Percentiles rank a stretch among this genome's conserved stretches.
Evolutionary conservation across 1,140 invertebrate genomes (phyloP).

Genomic region (Octopus sinensis): DNA sequence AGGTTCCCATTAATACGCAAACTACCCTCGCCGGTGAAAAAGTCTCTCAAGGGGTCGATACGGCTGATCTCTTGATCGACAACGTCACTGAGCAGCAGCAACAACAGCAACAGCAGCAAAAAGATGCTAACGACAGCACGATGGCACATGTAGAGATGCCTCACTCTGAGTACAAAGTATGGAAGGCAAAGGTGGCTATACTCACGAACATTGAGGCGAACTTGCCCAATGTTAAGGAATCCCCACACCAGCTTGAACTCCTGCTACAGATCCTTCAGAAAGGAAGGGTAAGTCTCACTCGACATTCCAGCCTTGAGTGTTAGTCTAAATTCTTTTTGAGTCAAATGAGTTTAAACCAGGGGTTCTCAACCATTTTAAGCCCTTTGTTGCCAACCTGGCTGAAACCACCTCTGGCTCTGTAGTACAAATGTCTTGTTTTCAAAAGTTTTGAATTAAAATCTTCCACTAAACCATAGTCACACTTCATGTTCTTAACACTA

Average conservation of each 20-base stretch:
- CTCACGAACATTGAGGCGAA: constrained; percentile 34
- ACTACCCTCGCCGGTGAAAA: background rate
- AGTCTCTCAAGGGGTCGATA: background rate
- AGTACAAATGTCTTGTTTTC: too few species aligned
- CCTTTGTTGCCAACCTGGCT: too few species aligned
- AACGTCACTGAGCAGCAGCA: constrained; percentile 37
- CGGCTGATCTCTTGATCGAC: background rate
- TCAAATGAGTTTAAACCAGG: too few species aligned
- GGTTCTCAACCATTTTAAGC: too few species aligned
- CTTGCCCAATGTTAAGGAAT: constrained; percentile 3
- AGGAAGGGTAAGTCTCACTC: background rate
- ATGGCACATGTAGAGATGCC: constrained; percentile 24
- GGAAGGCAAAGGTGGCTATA: constrained; percentile 37
- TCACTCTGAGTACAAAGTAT: constrained; percentile 30
- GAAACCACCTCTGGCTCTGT: too few species aligned
- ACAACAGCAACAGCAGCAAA: constrained; percentile 23
- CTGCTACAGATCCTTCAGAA: background rate
- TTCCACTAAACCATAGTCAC: too few species aligned
- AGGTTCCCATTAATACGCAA: background rate
- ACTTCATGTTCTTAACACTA: too few species aligned
- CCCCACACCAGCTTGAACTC: background rate
- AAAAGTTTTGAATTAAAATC: too few species aligned
- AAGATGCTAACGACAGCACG: constrained; percentile 17
- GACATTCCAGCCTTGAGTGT: background rate
- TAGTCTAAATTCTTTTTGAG: too few species aligned